These are phyloP conservation scores for Pseudocheirus occidentalis DNA, from an alignment of 2,797 vertebrate genomes.

Conservation along the genomic window DNA sequence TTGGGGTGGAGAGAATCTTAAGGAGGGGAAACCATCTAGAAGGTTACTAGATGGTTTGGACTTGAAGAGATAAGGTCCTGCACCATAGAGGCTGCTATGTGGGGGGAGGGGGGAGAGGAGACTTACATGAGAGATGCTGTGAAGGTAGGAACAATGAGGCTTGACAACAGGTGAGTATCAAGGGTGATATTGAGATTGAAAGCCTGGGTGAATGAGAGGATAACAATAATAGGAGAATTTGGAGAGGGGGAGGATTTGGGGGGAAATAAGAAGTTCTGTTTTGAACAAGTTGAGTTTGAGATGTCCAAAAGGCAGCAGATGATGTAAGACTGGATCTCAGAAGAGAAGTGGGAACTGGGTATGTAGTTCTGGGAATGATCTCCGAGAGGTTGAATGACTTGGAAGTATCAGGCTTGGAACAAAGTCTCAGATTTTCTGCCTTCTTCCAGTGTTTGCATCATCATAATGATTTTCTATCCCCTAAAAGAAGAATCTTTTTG, in stretches of 20 bases:
- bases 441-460: background rate
- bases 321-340: background rate
- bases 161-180: background rate
- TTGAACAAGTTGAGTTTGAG: background rate
- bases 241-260: background rate
- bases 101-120: background rate
- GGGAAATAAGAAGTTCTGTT: background rate
- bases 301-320: background rate
- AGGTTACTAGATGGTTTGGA: background rate
- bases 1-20: background rate
- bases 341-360: background rate
- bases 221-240: background rate
- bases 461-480: background rate
- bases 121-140: background rate
- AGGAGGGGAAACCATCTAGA: background rate
- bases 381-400: background rate
- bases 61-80: background rate
- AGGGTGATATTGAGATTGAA: background rate
- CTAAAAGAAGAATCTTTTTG: conserved; percentile 45
- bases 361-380: background rate
- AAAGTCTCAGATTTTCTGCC: background rate
- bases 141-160: background rate
- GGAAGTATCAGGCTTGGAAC: background rate
- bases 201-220: background rate
- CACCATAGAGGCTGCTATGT: background rate